A percentile compares a stretch with the other conserved stretches of the same genome.
Evolutionary conservation across 2,888 invertebrate genomes (phyloP).

Genomic region (Siphonodentalium dalli): DNA sequence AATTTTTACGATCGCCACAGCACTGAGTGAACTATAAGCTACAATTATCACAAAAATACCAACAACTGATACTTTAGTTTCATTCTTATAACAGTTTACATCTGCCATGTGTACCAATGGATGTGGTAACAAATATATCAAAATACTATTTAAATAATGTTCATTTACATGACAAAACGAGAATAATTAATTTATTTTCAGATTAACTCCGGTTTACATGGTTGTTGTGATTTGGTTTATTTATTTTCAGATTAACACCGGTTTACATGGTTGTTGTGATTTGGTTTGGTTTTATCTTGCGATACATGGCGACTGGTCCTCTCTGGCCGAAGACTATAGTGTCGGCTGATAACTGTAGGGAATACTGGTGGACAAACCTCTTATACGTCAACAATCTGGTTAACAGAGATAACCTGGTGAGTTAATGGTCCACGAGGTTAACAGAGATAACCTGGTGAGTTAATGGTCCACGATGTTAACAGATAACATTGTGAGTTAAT

Average conservation of each 20-base stretch:
- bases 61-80: no score
- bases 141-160: not conserved
- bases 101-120: not conserved
- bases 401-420: constrained; percentile 35
- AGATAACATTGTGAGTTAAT: not conserved
- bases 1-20: no score
- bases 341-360: constrained; percentile 46
- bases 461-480: no score
- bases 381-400: constrained; percentile 57
- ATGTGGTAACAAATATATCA: not conserved
- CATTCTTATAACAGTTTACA: no score
- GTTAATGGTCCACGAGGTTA: not conserved
- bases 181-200: constrained; percentile 30
- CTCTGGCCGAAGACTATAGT: constrained; percentile 46
- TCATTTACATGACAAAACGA: not conserved
- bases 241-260: constrained; percentile 59
- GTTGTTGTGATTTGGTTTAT: not conserved
- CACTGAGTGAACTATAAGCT: no score
- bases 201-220: constrained; percentile 62
- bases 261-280: constrained; percentile 59
- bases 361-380: constrained; percentile 57
- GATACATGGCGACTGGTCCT: constrained; percentile 59
- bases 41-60: no score
- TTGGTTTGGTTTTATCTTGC: constrained; percentile 52
- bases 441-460: no score